Percentiles rank a stretch among this genome's conserved stretches.
phyloP scores from a whole-genome alignment of 2,797 vertebrate species.

The Acomys russatus region DNA sequence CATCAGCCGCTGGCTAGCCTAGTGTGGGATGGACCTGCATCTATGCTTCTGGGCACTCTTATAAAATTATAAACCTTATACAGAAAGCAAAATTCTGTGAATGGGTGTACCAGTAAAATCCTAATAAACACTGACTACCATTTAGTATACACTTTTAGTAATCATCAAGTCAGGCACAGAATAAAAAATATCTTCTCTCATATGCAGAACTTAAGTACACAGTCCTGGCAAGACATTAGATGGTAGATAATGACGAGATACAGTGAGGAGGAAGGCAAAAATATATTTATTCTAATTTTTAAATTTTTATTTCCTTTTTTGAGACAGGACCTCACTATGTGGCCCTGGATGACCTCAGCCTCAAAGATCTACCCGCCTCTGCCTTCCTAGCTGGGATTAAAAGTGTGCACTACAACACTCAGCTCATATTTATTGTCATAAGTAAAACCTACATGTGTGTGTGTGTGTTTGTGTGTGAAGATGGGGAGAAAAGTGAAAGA shows the following conservation, averaged over 20 bases:
- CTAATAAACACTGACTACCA: constrained; percentile 13
- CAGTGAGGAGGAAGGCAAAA: background rate
- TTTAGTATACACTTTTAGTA: background rate
- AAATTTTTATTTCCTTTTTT: background rate
- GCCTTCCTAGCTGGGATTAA: background rate
- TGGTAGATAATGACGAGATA: background rate
- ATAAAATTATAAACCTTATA: constrained; percentile 3
- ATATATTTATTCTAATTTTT: background rate
- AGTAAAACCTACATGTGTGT: background rate
- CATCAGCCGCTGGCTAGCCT: background rate
- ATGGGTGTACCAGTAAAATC: background rate
- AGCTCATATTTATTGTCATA: background rate
- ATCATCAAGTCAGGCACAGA: background rate
- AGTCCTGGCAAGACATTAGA: background rate
- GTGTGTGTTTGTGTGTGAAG: background rate
- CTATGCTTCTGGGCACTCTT: background rate
- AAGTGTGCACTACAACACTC: background rate
- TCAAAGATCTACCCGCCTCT: background rate
- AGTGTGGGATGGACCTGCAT: background rate
- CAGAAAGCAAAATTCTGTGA: background rate
- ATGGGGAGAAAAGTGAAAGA: background rate
- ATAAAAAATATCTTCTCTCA: background rate
- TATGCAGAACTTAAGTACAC: background rate
- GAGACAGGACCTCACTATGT: background rate
- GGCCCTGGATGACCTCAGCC: background rate